Evolutionary conservation across 1,140 invertebrate genomes (phyloP).

Genomic region (Cataglyphis hispanica): DNA sequence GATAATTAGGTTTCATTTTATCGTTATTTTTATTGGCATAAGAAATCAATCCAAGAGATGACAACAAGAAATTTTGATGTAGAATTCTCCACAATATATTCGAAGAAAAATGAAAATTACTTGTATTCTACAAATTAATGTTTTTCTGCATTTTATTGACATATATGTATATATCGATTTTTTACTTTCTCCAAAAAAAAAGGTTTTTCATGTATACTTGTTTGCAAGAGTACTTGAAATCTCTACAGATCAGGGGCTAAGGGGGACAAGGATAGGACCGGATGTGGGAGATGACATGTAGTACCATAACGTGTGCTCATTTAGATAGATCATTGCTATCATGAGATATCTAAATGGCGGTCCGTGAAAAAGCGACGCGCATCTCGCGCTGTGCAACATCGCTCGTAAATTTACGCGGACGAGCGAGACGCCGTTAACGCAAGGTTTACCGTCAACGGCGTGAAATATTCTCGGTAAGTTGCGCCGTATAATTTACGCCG

Average conservation of each 20-base stretch:
- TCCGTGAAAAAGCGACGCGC: slow-evolving; percentile 71
- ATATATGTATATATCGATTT: not conserved
- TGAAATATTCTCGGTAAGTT: slow-evolving; percentile 77
- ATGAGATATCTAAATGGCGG: slow-evolving; percentile 67
- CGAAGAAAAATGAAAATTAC: too few species aligned
- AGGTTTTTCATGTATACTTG: too few species aligned
- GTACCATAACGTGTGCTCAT: slow-evolving; percentile 64
- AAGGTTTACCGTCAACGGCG: slow-evolving; percentile 77
- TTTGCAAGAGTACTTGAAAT: not conserved
- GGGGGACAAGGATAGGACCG: not conserved
- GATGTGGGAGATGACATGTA: slow-evolving; percentile 27
- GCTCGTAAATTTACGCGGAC: slow-evolving; percentile 76
- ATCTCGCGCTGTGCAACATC: slow-evolving; percentile 68
- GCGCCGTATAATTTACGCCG: slow-evolving; percentile 75
- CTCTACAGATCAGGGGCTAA: not conserved
- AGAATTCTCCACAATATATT: too few species aligned
- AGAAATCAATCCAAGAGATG: too few species aligned
- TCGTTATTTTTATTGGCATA: too few species aligned
- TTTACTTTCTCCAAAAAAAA: not conserved
- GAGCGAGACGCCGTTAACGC: slow-evolving; percentile 76
- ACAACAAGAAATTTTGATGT: too few species aligned
- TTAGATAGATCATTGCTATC: slow-evolving; percentile 68
- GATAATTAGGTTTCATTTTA: too few species aligned
- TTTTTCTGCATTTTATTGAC: not conserved
- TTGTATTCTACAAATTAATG: too few species aligned